These are phyloP conservation scores for Coelogynopora nodosa DNA, from an alignment of 2,888 invertebrate genomes.

Conservation along the genomic window DNA sequence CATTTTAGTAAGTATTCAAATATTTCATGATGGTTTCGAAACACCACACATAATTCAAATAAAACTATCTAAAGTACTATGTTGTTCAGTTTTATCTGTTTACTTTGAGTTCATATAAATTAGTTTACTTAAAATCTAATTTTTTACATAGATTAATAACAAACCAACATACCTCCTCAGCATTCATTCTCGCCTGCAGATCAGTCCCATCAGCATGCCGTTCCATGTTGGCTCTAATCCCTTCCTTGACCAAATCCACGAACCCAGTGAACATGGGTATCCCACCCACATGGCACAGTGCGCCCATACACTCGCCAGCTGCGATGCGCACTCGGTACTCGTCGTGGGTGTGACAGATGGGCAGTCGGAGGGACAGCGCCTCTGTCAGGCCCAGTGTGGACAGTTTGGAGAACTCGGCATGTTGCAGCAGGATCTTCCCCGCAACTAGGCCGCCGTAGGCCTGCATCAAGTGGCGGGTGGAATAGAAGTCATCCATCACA, in stretches of 20 bases:
- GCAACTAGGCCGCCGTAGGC: not conserved
- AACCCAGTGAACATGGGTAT: not conserved
- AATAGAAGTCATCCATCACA: not conserved
- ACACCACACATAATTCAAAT: no score
- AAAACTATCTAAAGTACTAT: no score
- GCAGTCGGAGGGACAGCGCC: not conserved
- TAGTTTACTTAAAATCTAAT: no score
- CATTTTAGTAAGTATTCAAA: not conserved
- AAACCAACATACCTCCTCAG: not conserved
- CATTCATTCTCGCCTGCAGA: not conserved
- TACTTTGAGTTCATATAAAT: no score
- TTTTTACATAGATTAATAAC: no score
- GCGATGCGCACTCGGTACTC: conserved; percentile 63
- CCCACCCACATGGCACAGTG: not conserved
- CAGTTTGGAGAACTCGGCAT: not conserved
- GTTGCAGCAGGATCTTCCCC: not conserved
- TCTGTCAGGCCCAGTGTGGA: not conserved
- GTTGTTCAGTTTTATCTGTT: no score
- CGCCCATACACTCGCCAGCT: conserved; percentile 56
- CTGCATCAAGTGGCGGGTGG: not conserved
- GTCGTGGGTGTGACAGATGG: conserved; percentile 50
- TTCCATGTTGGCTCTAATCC: conserved; percentile 62
- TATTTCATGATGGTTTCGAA: no score
- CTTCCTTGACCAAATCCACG: conserved; percentile 51
- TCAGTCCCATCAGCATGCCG: conserved; percentile 55